These are phyloP conservation scores for Noctua fimbriata DNA, from an alignment of 2,888 invertebrate genomes.

Conservation along the genomic window DNA sequence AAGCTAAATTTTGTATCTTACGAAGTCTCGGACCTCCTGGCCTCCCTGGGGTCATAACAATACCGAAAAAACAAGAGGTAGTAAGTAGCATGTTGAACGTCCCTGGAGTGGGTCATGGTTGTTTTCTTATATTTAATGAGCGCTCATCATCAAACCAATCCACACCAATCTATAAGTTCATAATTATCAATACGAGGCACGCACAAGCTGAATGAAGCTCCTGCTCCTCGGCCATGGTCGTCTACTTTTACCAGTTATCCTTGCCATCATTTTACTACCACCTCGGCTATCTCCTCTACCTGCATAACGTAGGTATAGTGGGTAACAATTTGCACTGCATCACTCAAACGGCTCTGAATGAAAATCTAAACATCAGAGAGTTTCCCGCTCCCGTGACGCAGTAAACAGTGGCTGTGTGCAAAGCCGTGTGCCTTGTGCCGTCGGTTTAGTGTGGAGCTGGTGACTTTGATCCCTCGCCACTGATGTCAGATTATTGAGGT, in stretches of 20 bases:
- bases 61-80: not conserved
- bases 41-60: not conserved
- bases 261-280: not conserved
- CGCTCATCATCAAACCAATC: not conserved
- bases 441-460: constrained; percentile 12
- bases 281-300: not conserved
- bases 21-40: not conserved
- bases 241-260: not conserved
- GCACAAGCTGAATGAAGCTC: not conserved
- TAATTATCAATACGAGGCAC: too few species aligned
- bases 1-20: not conserved
- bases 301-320: not conserved
- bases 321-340: not conserved
- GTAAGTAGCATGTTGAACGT: not conserved
- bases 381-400: not conserved
- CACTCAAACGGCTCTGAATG: constrained; percentile 2
- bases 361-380: not conserved
- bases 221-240: not conserved
- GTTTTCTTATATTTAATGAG: not conserved
- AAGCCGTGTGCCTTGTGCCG: constrained; percentile 37
- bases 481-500: constrained; percentile 36
- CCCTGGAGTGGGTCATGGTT: not conserved
- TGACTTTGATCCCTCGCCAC: constrained; percentile 48
- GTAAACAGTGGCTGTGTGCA: constrained; percentile 14
- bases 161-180: not conserved